Base-by-base conservation (phyloP, 2,113 vertebrate species). In the Nipponia nippon region DNA sequence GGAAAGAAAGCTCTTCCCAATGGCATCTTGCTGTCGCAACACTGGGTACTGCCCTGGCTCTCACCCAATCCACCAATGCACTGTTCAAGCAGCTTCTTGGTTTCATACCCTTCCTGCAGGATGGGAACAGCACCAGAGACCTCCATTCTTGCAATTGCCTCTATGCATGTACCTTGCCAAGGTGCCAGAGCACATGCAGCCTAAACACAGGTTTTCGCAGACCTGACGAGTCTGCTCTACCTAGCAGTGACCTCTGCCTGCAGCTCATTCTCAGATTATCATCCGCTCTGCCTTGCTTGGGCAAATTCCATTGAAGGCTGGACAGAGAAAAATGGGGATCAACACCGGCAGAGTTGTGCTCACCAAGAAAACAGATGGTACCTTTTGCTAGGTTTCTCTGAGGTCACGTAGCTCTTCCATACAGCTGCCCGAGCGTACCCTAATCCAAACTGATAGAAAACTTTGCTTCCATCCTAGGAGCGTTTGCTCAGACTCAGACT, bases 391-490 rank as follows among this genome's bases (percentile, higher is more conserved):
- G n/a, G 42, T 26, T 55, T 8, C 55, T 73, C 61, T 2, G 13
- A 69, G 38, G 42, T 66, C 56, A 70, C 0, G 0, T 13, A 92
- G 26, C 90, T 90, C 44, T 65, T 72, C 78, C 2, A 0, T 27
- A 46, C 8, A 69, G 38, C 72, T 77, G 62, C 58, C 44, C 0
- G 0, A 58, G 46, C 1, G 0, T 32, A 34, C 8, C 34, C 65
- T 47, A 71, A 93, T 27, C n/a, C 46, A 63, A 71, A 34, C 34
- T 10, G 55, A 79, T 58, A 55, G 47, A 53, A 87, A 84, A 40
- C 25, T 69, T 53, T 69, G 50, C 36, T 83, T 82, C 79, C 55
- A 66, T 52, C 26, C 78, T 4, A 3, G 38, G 4, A 76, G 58
- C 10, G 2, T n/a, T 69, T 4, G 7, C 50, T 91, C 61, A n/a